Conservation (phyloP, 2,113 vertebrate species). For the Ammodytes dubius region DNA sequence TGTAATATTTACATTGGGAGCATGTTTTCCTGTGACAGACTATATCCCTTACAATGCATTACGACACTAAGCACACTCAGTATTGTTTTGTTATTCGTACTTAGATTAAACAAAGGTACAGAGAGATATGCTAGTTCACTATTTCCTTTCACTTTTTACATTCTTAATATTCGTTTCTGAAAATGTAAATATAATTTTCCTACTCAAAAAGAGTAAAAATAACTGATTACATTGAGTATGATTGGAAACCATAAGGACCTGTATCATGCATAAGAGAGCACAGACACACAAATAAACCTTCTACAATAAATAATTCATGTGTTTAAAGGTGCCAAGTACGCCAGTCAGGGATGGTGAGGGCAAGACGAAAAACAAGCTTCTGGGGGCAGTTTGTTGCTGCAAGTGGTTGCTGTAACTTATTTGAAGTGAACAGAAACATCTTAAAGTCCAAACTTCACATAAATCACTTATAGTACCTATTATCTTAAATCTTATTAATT, state of each 20-base stretch:
- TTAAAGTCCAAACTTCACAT: background rate
- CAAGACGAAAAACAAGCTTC: background rate
- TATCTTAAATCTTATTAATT: background rate
- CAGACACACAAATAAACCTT: constrained; percentile 41
- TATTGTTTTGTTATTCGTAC: background rate
- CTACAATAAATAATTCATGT: constrained; percentile 63
- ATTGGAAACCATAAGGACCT: background rate
- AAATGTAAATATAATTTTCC: background rate
- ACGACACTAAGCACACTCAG: background rate
- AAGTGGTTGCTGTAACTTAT: background rate
- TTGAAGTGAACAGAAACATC: background rate
- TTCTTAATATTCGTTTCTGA: too few species aligned
- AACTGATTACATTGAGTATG: background rate
- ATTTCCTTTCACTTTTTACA: background rate
- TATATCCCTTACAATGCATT: background rate
- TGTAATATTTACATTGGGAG: constrained; percentile 8
- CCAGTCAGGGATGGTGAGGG: constrained; percentile 4
- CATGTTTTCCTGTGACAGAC: constrained; percentile 12
- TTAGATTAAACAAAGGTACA: too few species aligned
- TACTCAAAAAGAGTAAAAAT: background rate
- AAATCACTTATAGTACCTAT: background rate
- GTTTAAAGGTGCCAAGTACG: constrained; percentile 46
- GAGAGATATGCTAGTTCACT: too few species aligned
- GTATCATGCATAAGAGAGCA: background rate
- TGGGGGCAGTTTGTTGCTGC: too few species aligned